Conservation (phyloP, 2,888 invertebrate species). For the Stenurella melanura region DNA sequence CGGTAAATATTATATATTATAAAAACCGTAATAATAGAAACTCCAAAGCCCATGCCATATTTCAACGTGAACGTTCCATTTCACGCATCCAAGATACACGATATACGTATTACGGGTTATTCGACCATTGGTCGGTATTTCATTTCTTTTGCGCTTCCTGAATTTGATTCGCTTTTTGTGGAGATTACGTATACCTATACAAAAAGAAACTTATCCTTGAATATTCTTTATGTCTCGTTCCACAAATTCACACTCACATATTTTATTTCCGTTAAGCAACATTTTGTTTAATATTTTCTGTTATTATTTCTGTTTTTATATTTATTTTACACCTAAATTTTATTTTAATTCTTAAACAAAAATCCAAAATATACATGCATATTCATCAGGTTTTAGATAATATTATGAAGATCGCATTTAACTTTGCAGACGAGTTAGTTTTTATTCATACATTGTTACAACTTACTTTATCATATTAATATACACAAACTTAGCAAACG, state of each 20-base stretch:
- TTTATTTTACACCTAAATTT: no score
- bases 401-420: no score
- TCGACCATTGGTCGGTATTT: conserved; percentile 28
- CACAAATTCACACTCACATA: conserved; percentile 14
- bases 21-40: conserved; percentile 18
- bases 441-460: no score
- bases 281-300: conserved; percentile 8
- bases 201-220: conserved; percentile 27
- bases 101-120: conserved; percentile 31
- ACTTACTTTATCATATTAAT: no score
- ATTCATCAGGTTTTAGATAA: no score
- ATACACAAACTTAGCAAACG: background rate
- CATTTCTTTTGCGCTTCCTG: conserved; percentile 30
- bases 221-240: conserved; percentile 18
- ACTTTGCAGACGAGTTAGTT: no score
- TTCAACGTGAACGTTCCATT: conserved; percentile 27
- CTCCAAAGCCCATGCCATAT: conserved; percentile 14
- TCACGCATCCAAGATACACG: conserved; percentile 27
- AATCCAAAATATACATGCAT: no score
- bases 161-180: conserved; percentile 30
- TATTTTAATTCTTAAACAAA: no score
- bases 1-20: background rate
- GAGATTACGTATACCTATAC: conserved; percentile 25
- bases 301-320: background rate
- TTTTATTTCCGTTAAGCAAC: conserved; percentile 23